Base-by-base conservation (phyloP, 2,888 invertebrate genomes). In the Chaetoderma sp. region DNA sequence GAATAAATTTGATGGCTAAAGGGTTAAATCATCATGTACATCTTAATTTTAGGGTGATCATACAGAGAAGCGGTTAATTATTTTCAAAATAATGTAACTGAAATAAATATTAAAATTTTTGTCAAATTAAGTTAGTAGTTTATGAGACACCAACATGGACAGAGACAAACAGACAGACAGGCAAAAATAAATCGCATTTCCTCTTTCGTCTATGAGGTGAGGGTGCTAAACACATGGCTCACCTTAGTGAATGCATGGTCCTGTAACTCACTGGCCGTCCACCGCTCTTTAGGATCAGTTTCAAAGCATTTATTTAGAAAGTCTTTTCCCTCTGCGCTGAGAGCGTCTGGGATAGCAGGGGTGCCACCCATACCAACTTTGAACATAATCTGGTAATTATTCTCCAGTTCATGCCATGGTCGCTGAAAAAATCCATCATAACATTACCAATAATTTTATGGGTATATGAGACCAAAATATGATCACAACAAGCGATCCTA, bases 351-450 rank as follows among this genome's bases (percentile, higher is more conserved):
- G 8, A 92, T 88, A 71, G 90, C 89, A 0, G 96, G 96, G 65
- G 90, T 90, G 74, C 93, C 92, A 0, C 95, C 96, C 92, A 94
- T 95, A 36, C 96, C 96, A 79, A 96, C 96, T 90, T 94, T 92
- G 78, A 94, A 96, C 94, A 96, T 95, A 75, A 96, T 96, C 90
- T 96, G 95, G 88, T 93, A 94, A 88, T 94, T 94, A 75, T 94
- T 94, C 89, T 95, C 95, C 83, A 92, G 93, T 80, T 96, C 95
- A 56, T 92, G 91, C 94, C 96, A 97, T 0, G 96, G 96, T 47
- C 95, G 91, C 93, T 94, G 88, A 6, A 87, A 76, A 13, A 13
- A n/a, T 36, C 10, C 10, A n/a, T 13, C 39, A 36, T 13, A 36
- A n/a, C 10, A 36, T 13, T 13, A n/a, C n/a, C n/a, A 36, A n/a